A percentile compares a stretch with the other conserved stretches of the same genome.
Conservation (phyloP, 2,797 vertebrate genomes). For the Huso huso region DNA sequence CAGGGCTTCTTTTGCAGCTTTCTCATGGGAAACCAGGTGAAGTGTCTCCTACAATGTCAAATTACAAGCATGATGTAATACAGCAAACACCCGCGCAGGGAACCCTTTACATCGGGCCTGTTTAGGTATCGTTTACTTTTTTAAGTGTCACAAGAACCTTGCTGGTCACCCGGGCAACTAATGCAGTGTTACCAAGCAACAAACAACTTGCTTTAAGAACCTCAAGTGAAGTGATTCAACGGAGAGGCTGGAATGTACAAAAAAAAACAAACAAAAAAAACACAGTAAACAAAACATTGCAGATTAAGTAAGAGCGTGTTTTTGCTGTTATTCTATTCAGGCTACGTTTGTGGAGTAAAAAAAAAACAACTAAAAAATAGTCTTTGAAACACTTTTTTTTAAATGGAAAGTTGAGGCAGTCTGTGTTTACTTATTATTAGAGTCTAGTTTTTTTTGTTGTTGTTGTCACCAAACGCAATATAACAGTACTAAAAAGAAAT, state of each 20-base stretch:
- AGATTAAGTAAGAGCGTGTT: no score
- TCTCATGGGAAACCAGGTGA: conserved; percentile 12
- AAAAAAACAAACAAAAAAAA: conserved; percentile 25
- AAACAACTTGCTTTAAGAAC: conserved; percentile 48
- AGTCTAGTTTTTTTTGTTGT: no score
- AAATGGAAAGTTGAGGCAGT: no score
- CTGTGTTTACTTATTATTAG: no score
- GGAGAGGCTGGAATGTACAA: conserved; percentile 37
- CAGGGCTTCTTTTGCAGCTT: neutral
- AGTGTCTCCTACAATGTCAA: neutral
- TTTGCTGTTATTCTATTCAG: no score
- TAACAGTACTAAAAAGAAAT: no score
- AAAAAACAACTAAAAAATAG: no score
- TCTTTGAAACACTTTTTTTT: no score
- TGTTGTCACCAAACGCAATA: no score
- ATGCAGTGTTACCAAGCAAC: conserved; percentile 54
- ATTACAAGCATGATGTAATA: neutral
- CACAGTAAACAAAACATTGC: no score
- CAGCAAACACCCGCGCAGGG: neutral
- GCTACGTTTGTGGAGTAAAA: no score
- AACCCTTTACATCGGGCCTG: conserved; percentile 14
- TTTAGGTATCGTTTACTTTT: conserved; percentile 29
- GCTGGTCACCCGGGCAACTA: conserved; percentile 51
- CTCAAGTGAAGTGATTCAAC: conserved; percentile 37
- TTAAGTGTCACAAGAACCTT: conserved; percentile 43